Percentiles rank a stretch among this genome's conserved stretches.
Conservation (phyloP, 2,113 vertebrate species). For the Ceyx melanurus region DNA sequence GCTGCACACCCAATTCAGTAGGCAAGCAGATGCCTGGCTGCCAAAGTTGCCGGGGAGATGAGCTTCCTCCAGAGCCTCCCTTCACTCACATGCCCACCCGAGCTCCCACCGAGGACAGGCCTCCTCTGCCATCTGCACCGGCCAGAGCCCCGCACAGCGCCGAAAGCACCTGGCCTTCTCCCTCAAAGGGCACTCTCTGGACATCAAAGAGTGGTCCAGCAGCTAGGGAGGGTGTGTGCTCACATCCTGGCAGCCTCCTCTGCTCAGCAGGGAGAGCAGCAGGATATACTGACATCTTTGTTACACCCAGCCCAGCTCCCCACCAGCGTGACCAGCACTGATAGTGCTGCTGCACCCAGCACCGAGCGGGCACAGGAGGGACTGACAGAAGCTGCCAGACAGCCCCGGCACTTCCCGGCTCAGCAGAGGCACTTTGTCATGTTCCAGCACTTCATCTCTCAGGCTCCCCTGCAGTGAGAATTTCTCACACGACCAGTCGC, state of each 20-base stretch:
- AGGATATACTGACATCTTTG: not conserved
- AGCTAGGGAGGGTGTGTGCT: not conserved
- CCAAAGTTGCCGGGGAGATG: slow-evolving; percentile 59
- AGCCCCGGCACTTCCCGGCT: not conserved
- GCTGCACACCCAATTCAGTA: not conserved
- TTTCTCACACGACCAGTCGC: not conserved
- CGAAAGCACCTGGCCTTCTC: not conserved
- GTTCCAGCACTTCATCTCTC: not conserved
- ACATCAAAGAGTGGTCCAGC: not conserved
- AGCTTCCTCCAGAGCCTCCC: slow-evolving; percentile 7
- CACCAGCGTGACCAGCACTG: fast-evolving
- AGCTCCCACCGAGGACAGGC: not conserved
- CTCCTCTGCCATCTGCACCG: not conserved
- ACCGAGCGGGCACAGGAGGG: not conserved
- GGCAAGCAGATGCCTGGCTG: slow-evolving; percentile 2
- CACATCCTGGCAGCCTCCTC: not conserved
- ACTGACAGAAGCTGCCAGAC: not conserved
- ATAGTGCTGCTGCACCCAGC: fast-evolving
- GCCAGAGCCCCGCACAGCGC: not conserved
- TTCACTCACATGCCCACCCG: not conserved
- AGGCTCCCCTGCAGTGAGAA: not conserved
- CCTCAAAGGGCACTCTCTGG: fast-evolving
- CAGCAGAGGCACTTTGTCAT: not conserved
- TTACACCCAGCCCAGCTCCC: not conserved
- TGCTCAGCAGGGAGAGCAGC: not conserved